Base-by-base conservation (phyloP, 2,113 vertebrate species). In the Cardinalis cardinalis region DNA sequence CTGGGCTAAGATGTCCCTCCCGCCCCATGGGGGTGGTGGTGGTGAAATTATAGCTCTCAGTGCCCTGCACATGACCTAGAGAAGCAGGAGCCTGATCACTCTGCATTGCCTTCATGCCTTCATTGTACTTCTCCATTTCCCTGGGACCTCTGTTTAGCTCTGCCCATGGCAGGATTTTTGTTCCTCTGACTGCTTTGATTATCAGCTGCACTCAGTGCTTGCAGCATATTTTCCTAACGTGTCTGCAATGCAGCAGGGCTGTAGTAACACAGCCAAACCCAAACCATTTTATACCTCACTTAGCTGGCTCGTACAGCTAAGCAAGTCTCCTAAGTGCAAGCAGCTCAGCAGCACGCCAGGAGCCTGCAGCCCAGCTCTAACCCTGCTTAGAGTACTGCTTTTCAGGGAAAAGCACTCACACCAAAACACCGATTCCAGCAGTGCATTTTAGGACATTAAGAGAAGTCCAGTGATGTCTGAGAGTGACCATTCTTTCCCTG, bases 1-100 rank as follows among this genome's bases (percentile, higher is more conserved):
- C 0, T 0, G 2, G 24, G 55, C 41, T 56, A 12, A 44, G 41
- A 25, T 0, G 0, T 32, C 12, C 32, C 43, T 40, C 40, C 1
- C 3, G 1, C 4, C 26, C 12, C 63, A 9, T 18, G 7, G n/a
- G 8, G 17, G n/a, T 55, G 1, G 3, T 14, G 60, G 34, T 70
- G 52, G 81, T 51, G 70, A 84, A 73, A 70, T 20, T 12, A 9
- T 10, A 51, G 26, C 1, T 1, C 43, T 60, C 28, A 32, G 52
- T 36, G 21, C 31, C 12, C 34, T 53, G 48, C 43, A 58, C 31
- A 68, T 0, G 8, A 87, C 44, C 29, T 34, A 23, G 48, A 40
- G 46, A 76, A 66, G 43, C 32, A 63, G 52, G n/a, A 82, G 53
- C 28, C 48, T 32, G 25, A 46, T 51, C n/a, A 18, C n/a, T 51